Evolutionary conservation across 1,140 invertebrate species (phyloP).

Genomic region (Antheraea mylitta): DNA sequence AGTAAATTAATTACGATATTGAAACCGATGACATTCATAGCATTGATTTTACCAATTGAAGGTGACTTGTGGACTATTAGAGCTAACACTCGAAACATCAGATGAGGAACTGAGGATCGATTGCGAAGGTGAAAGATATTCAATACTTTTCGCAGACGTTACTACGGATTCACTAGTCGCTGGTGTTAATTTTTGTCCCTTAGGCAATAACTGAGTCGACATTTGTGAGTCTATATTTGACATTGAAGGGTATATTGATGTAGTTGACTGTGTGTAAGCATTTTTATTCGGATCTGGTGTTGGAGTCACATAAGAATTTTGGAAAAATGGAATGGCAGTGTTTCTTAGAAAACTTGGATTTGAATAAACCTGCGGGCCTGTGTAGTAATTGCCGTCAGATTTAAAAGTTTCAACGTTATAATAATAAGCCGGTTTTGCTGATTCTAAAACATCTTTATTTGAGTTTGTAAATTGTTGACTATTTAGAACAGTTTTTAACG

Average conservation of each 20-base stretch:
- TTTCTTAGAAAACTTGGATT: background rate
- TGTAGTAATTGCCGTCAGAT: background rate
- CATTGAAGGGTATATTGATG: background rate
- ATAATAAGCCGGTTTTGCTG: background rate
- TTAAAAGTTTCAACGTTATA: background rate
- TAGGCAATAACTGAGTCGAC: background rate
- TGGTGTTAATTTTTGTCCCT: background rate
- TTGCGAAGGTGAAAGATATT: background rate
- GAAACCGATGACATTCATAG: background rate
- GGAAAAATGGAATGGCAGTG: background rate
- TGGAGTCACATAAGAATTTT: background rate
- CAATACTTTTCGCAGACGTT: background rate
- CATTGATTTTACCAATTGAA: background rate
- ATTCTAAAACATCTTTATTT: background rate
- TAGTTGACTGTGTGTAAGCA: background rate
- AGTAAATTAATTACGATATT: background rate
- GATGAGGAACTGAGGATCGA: background rate
- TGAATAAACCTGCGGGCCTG: background rate
- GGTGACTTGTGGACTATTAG: background rate
- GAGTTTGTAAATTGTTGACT: background rate
- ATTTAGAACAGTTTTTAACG: background rate
- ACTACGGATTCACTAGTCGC: no score
- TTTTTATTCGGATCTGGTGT: background rate
- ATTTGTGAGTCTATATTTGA: background rate
- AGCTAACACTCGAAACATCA: background rate